Base-by-base conservation (phyloP, 2,113 vertebrate genomes). In the Ciconia boyciana region DNA sequence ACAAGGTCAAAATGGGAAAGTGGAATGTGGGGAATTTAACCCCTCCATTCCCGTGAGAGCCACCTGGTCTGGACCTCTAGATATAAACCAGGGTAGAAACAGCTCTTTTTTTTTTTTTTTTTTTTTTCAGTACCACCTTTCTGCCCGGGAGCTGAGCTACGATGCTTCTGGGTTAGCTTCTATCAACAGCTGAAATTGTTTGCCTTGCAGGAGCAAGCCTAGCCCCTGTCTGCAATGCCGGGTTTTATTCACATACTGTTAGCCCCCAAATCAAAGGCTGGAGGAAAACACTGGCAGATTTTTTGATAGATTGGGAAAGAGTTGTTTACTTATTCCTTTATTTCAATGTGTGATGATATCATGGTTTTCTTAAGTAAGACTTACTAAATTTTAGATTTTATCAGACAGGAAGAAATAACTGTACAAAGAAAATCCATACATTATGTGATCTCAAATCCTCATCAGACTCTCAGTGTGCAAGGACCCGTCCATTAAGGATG, bases 331-430 rank as follows among this genome's bases (percentile, higher is more conserved):
- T 88, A 39, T 46, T 91, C 74, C 77, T 89, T 95, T 96, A 92
- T 93, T 97, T 92, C 94, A 91, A 22, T 81, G 76, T 51, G 58
- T 39, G 60, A 87, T 97, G 90, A 85, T 52, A 28, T 15, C 60
- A 83, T 32, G n/a, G 7, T 32, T 69, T 92, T 83, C 70, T 89
- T 32, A 92, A 72, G 82, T 86, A 87, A 72, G 76, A 90, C 68
- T 71, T 64, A 32, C 2, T 18, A 79, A 74, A 61, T 61, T 55
- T 92, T 52, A 41, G 32, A 31, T 88, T 92, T 54, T 36, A 48
- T 84, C 48, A 68, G 24, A 21, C 48, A 65, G 86, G 32, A 76
- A 87, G 44, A 69, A 51, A 80, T 28, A 80, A 5, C 49, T 71
- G 6, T 39, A 48, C 32, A 79, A 55, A 58, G 58, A 71, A 91